Base-by-base conservation (phyloP, 1,140 invertebrate species). In the Oncopeltus fasciatus region DNA sequence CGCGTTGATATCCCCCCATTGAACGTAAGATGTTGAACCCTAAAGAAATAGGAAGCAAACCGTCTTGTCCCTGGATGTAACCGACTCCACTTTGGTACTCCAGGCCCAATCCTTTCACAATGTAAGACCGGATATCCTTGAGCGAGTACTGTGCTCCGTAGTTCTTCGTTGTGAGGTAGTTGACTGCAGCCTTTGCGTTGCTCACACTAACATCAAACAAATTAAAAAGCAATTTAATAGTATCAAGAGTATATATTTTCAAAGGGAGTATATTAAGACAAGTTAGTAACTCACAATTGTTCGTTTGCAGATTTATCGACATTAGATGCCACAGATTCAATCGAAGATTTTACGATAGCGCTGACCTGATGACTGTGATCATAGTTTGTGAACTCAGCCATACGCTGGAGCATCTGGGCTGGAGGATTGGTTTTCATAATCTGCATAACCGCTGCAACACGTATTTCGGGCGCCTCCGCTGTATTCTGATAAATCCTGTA, bases 401-500 rank as follows among this genome's bases (percentile, higher is more conserved):
- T 84, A 38, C 76, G 74, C 71, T 83, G 80, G 66, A 87, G 77
- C 75, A 85, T 82, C 14, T 70, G 70, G 12, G 72, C 68, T 0
- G 82, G 75, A 14, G 84, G 84, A 44, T 78, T 72, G 44, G 78
- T 75, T 51, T 72, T 74, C 72, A 85, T 78, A 31, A 81, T 57
- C 14, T 77, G 71, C 26, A 74, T 76, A 8, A 85, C 78, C 38
- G 84, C 83, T 44, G 79, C 78, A 29, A 78, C 77, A 65, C 85
- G 77, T 1, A 86, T 72, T 73, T 85, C 78, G 58, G 81, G 77
- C n/a, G 74, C 66, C 65, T 87, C 84, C 53, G 73, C 77, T 12
- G 73, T 73, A 70, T 86, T 86, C 62, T 77, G 73, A 65, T 85
- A 82, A 59, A 86, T 81, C 66, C 79, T 84, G 72, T 76, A 85